Evolutionary conservation across 2,797 vertebrate genomes (phyloP).

Genomic region (Megaceryle alcyon): DNA sequence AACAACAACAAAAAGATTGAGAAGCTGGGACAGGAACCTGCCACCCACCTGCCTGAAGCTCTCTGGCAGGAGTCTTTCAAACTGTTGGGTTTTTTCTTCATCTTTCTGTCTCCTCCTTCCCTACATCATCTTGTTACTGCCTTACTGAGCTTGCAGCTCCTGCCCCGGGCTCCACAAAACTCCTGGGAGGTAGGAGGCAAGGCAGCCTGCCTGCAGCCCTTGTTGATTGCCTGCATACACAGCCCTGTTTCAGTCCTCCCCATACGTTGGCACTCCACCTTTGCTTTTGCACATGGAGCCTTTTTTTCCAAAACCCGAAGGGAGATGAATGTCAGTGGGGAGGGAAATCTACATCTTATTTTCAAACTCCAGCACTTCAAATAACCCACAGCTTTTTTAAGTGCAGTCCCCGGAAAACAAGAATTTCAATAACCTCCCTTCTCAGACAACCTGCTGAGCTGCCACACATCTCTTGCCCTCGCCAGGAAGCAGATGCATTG

Average conservation of each 20-base stretch:
- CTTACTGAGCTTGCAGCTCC: neutral
- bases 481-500: neutral
- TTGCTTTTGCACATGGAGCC: neutral
- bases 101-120: neutral
- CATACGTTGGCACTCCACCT: neutral
- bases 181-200: neutral
- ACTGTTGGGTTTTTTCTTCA: neutral
- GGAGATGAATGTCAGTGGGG: neutral
- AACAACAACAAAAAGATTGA: neutral
- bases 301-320: neutral
- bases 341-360: conserved; percentile 13
- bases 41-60: neutral
- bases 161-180: neutral
- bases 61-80: neutral
- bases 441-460: neutral
- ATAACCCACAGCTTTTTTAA: conserved; percentile 25
- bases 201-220: neutral
- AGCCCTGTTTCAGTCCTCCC: neutral
- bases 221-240: neutral
- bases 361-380: conserved; percentile 8
- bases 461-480: neutral
- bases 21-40: neutral
- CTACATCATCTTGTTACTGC: neutral
- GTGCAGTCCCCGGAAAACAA: conserved; percentile 20
- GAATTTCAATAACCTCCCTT: conserved; percentile 33